phyloP scores from a whole-genome alignment of 92 coral and sea anemone genomes.

The Palythoa caribaeorum region DNA sequence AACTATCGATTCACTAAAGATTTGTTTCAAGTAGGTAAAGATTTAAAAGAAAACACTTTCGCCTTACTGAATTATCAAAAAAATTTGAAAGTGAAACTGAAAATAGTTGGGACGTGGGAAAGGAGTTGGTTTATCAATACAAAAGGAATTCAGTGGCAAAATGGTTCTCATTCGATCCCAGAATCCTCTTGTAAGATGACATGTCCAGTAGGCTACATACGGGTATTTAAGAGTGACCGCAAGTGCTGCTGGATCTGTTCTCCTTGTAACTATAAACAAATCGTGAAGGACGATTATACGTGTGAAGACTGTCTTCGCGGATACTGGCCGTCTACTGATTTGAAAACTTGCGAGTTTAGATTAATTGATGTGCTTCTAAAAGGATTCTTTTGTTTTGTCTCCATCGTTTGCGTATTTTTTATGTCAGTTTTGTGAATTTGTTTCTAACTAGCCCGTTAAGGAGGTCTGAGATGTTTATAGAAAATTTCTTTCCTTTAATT shows the following conservation, averaged over 20 bases:
- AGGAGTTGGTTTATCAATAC: conserved; percentile 76
- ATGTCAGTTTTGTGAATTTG: conserved; percentile 67
- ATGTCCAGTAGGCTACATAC: conserved; percentile 79
- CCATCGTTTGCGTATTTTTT: conserved; percentile 74
- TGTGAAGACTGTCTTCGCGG: conserved; percentile 85
- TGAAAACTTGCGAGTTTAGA: conserved; percentile 77
- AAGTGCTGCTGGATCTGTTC: conserved; percentile 89
- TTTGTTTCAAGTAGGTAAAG: conserved; percentile 40
- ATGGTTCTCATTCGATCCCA: conserved; percentile 44
- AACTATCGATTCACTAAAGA: conserved; percentile 34
- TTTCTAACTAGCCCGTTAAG: background rate
- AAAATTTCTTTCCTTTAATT: no score
- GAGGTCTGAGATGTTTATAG: background rate
- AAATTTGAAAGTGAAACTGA: conserved; percentile 42
- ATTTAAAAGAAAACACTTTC: conserved; percentile 74
- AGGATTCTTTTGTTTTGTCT: conserved; percentile 64
- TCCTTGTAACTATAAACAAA: conserved; percentile 81
- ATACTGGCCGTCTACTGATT: conserved; percentile 82
- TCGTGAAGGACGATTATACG: conserved; percentile 67
- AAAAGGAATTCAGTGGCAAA: conserved; percentile 64
- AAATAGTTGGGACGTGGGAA: conserved; percentile 83
- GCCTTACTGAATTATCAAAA: conserved; percentile 62
- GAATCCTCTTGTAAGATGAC: conserved; percentile 74
- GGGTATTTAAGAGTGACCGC: conserved; percentile 65
- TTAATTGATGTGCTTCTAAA: conserved; percentile 57